Base-by-base conservation (phyloP, 2,797 vertebrate genomes). In the Enteromius viviparus region DNA sequence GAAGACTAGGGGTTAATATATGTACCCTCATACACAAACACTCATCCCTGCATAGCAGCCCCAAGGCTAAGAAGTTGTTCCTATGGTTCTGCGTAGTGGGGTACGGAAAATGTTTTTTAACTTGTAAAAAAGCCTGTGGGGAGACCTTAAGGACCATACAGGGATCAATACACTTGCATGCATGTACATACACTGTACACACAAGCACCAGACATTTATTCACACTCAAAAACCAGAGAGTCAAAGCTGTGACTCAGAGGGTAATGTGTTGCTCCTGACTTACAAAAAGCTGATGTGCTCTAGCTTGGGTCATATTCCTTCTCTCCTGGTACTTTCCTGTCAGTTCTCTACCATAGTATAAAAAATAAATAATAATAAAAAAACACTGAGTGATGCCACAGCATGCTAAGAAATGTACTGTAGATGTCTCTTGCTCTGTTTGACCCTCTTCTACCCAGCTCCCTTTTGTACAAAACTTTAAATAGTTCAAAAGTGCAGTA, bases 71-170 rank as follows among this genome's bases (percentile, higher is more conserved):
- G 80, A 66, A 80, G 19, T 37, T 37, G 40, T 70, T 64, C 70
- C 65, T 79, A 37, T 66, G 70, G 69, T 78, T 55, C 76, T 64
- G n/a, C 74, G 34, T 40, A 40, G 29, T 53, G 66, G 66, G 51
- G 69, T 23, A 21, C 34, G 51, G 37, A 66, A 76, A 78, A 47
- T 60, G 12, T 8, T 53, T 86, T 80, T 74, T 83, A 83, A 83
- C 62, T 42, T 81, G 32, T 76, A 74, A 68, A 58, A 79, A 47
- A 79, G 80, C 74, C 69, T 76, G 69, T 34, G 29, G 85, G 71
- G 37, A 66, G 65, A 84, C 80, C 83, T 23, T 47, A 66, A 76
- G 81, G 85, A 66, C 26, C 45, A 64, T 40, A 81, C 8, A 42
- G 51, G 70, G 29, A 68, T 72, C 26, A 37, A 62, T 23, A 71